phyloP scores from a whole-genome alignment of 2,113 vertebrate genomes.

The Oplegnathus fasciatus region DNA sequence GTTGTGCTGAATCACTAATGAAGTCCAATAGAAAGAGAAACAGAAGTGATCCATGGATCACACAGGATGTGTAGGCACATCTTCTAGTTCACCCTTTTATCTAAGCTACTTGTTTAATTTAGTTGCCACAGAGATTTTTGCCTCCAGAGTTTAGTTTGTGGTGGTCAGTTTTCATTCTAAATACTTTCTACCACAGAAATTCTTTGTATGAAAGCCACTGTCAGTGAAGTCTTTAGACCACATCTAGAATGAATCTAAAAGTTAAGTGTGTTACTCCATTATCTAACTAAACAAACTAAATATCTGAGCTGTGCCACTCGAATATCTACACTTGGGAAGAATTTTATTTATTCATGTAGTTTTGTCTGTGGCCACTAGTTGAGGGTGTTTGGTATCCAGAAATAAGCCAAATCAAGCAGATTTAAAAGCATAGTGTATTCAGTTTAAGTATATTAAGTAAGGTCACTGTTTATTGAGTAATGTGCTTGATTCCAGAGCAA shows the following conservation, averaged over 20 bases:
- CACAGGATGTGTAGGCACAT: background rate
- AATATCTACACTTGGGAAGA: background rate
- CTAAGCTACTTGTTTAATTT: background rate
- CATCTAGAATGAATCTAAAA: background rate
- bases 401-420: background rate
- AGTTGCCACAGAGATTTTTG: background rate
- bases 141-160: background rate
- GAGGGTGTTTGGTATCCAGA: background rate
- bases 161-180: background rate
- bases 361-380: background rate
- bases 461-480: no score
- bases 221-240: background rate
- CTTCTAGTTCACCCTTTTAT: background rate
- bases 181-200: no score
- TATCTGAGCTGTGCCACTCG: background rate
- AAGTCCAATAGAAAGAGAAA: background rate
- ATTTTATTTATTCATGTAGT: background rate
- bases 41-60: background rate
- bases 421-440: background rate
- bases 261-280: background rate
- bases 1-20: background rate
- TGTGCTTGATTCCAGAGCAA: constrained; percentile 83
- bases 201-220: background rate
- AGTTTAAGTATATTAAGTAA: background rate
- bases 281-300: background rate